Base-by-base conservation (phyloP, 2,888 invertebrate species). In the Alviniconcha strummeri region DNA sequence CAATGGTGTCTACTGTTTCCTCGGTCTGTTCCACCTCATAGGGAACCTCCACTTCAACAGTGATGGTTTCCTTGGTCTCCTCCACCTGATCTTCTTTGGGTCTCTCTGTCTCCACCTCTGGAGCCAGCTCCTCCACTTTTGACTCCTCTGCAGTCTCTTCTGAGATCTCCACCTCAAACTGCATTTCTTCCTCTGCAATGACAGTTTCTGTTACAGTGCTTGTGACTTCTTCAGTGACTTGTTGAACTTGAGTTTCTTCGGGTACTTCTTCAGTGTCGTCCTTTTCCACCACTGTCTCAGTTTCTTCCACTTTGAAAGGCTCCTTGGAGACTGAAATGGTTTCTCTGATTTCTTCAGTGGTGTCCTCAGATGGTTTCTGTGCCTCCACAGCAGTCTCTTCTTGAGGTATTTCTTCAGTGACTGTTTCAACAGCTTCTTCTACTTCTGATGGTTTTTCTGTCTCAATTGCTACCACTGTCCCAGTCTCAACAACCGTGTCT, bases 331-430 rank as follows among this genome's bases (percentile, higher is more conserved):
- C 85, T 75, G 86, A 85, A 57, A 87, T 80, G 15, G 84, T 76
- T 74, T 84, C 86, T 57, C 83, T 86, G 15, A 85, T 82, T 71
- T 90, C 90, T 74, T 88, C 89, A n/a, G 87, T 85, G 15, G 80
- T 79, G 75, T 86, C 85, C 72, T 89, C 88, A 56, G 80, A 36
- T 17, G 88, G 82, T 15, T 88, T 86, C 36, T 87, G 86, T 75
- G 79, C 80, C 15, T 83, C 72, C 56, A 84, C 56, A 15, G 78
- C 83, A 4, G 56, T 19, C 54, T 83, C 84, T 71, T 86, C 87
- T 19, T 84, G 85, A 9, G 84, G 83, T 55, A 84, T 82, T 79
- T 86, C 86, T 36, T 85, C 83, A 67, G 83, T 81, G 55, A 85
- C 84, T 57, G 81, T 60, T 67, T 85, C 83, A 19, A 84, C 80